Percentiles rank a stretch among this genome's conserved stretches.
Evolutionary conservation across 2,113 vertebrate species (phyloP).

Genomic region (Cheirogaleus medius): DNA sequence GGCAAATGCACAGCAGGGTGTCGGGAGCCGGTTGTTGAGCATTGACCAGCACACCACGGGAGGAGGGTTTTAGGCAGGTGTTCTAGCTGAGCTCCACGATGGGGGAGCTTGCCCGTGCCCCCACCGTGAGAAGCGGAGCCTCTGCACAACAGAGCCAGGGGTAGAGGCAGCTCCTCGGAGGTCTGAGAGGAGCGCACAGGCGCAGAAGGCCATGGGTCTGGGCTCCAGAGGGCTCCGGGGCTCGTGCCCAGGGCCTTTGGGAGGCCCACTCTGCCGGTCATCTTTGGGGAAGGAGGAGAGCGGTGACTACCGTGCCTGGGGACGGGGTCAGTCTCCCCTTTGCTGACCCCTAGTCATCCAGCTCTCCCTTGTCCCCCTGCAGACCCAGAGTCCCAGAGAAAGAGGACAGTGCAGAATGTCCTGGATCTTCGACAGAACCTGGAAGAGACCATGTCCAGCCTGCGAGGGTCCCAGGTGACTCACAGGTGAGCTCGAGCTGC

Average conservation of each 20-base stretch:
- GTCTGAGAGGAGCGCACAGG: neutral
- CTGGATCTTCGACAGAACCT: conserved; percentile 97
- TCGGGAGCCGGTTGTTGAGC: neutral
- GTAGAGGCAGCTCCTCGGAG: fast-evolving
- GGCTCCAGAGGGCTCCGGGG: neutral
- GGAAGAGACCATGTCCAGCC: conserved; percentile 98
- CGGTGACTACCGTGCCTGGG: neutral
- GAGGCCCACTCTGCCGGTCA: neutral
- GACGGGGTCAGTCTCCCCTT: fast-evolving
- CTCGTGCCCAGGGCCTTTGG: no score
- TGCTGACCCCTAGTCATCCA: neutral
- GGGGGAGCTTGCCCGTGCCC: neutral
- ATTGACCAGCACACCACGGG: neutral
- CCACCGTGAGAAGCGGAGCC: neutral
- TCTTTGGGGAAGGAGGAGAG: neutral
- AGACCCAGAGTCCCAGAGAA: conserved; percentile 97
- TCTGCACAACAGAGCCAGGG: neutral
- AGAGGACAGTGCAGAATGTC: conserved; percentile 97
- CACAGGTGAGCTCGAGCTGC: conserved; percentile 89
- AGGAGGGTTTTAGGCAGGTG: no score
- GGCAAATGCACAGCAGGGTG: neutral
- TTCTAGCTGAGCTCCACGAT: no score
- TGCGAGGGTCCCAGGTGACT: conserved; percentile 94
- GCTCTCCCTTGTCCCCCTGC: neutral
- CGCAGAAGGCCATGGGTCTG: neutral